Base-by-base conservation (phyloP, 2,113 vertebrate species). In the Colossoma macropomum region DNA sequence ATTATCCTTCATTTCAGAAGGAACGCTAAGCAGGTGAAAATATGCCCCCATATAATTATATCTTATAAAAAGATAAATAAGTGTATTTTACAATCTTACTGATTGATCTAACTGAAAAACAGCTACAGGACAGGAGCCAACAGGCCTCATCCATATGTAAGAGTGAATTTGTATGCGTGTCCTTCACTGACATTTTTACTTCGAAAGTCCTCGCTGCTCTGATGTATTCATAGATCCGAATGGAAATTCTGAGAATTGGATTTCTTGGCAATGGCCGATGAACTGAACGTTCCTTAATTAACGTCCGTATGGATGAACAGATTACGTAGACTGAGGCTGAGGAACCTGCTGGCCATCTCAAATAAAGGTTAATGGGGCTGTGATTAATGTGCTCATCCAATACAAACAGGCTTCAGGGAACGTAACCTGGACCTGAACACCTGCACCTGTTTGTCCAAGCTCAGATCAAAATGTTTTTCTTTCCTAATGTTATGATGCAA, bases 281-380 rank as follows among this genome's bases (percentile, higher is more conserved):
- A 78, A 30, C 15, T 45, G 75, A 45, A 79, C 65, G 28, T 70
- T 54, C 48, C 32, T 79, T 79, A 69, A 79, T 79, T 69, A 79
- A 38, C 77, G 10, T 34, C 65, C 13, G 7, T 79, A 54, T 17
- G 9, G 65, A 56, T 12, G 77, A 79, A 38, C 77, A 69, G 77
- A 69, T n/a, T 69, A 38, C 25, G 15, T 21, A 16, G 66, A 38
- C 5, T 30, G 3, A 30, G 12, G 32, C 19, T 19, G 21, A 12
- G 32, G 63, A 66, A 45, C 52, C 30, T 30, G 74, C 74, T 23
- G 52, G 75, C 38, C 32, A 27, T 9, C 75, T 27, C 27, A 5
- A 41, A 32, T 25, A 69, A 69, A 79, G 45, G 28, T 52, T 79
- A 69, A 79, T 79, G 48, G 30, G 63, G 65, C 23, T 25, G 34